Base-by-base conservation (phyloP, 2,888 invertebrate species). In the Epinotia brunnichana region DNA sequence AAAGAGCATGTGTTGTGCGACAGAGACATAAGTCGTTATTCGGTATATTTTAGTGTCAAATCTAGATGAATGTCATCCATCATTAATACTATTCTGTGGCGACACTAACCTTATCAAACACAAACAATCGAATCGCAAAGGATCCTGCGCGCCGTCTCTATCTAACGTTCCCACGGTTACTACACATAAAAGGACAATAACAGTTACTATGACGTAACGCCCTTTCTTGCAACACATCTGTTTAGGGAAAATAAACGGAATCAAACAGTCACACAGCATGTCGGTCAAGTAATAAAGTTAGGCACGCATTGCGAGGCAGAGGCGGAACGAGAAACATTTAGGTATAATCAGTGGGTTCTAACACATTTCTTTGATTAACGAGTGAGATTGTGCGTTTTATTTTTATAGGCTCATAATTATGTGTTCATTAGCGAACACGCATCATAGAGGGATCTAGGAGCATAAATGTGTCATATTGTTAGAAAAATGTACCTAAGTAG, bases 271-370 rank as follows among this genome's bases (percentile, higher is more conserved):
- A 19, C 13, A 51, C 39, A 61, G 44, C 63, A 29, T 17, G 29
- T 24, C 29, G 51, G 19, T 11, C 62, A 29, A 24, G 5, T 57
- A 57, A 69, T 54, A 41, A 54, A 69, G 41, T 54, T 54, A 70
- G 62, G 56, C 69, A 62, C 41, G 69, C 62, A 62, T 56, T 15
- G 62, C 62, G 48, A 62, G 19, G 21, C 69, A 11, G 62, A 29
- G 13, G 69, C 69, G 69, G 69, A 69, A 62, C 69, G 69, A 56
- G 54, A 17, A 41, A 39, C 56, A 21, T 66, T 21, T n/a, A n/a
- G n/a, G n/a, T 64, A 56, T 56, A 56, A 56, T 21, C 17, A 66
- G n/a, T n/a, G n/a, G 39, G 13, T 13, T 56, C 21, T 56, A 41
- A 41, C 21, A 66, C n/a, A 41, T 64, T 64, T 39, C 39, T 44